Evolutionary conservation across 2,113 vertebrate species (phyloP), one percentile per base, ranked within the genome.

Genomic region (Dicaeum eximium): DNA sequence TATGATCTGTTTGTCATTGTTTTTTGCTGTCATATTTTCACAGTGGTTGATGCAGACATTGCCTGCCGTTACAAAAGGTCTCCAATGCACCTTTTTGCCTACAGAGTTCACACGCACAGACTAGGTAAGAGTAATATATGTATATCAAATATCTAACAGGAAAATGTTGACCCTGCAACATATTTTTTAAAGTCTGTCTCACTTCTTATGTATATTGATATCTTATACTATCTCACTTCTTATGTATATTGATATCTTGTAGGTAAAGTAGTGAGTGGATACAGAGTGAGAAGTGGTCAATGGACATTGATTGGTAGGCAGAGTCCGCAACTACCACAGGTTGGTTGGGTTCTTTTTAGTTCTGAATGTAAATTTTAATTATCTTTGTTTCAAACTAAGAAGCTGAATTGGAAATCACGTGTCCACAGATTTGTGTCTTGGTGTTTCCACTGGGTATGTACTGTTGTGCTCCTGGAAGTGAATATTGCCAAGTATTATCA

Each of bases 191-290:
- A 18, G 45, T 86, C 15, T 56, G 4, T 74, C 22, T 79, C 11
- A 44, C 38, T 92, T 90, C 42, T 61, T 21, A 21, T 81, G 23
- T 10, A 5, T 80, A 45, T 92, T 48, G 94, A 4, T 97, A 51
- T 95, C 50, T 97, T 95, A 35, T 70, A 99, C n/a, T 56, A 4
- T 74, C 22, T 79, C 11, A 44, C 38, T 92, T 90, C 42, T 61
- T 21, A 21, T 81, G 23, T 10, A 5, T 80, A 45, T 92, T 48
- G 94, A 4, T 97, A 51, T 95, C 50, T 97, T 95, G n/a, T 70
- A 99, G 99, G 99, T 91, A 98, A 99, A 97, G 99, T 99, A 48
- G 99, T 99, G 48, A 99, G 98, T 94, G 99, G 99, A 48, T 99
- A 99, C 98, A 98, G 99, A 97, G 97, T 99, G 69, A 98, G 99